A percentile compares a stretch with the other conserved stretches of the same genome.
Evolutionary conservation across 2,888 invertebrate genomes (phyloP).

Genomic region (Tenodera sinensis): DNA sequence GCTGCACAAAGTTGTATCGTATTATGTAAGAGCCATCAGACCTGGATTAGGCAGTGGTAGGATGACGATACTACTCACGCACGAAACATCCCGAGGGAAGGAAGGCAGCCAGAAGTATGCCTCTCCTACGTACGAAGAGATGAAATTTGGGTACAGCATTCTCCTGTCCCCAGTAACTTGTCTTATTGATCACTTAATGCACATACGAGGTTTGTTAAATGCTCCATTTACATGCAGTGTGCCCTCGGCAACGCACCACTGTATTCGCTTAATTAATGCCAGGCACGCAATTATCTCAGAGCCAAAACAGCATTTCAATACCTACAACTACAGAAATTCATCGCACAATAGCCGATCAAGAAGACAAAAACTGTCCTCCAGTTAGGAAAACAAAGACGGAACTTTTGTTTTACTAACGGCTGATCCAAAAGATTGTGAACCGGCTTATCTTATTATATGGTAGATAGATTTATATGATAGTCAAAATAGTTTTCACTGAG

Average conservation of each 20-base stretch:
- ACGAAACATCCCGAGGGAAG: background rate
- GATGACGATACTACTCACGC: background rate
- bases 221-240: constrained; percentile 25
- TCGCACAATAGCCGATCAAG: background rate
- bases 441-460: too few relatives aligned
- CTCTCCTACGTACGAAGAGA: background rate
- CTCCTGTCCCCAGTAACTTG: constrained; percentile 14
- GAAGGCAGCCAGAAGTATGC: background rate
- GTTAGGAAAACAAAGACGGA: too few relatives aligned
- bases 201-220: constrained; percentile 29
- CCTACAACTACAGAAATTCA: background rate
- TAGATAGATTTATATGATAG: too few relatives aligned
- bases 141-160: background rate
- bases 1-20: too few relatives aligned
- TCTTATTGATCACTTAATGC: constrained; percentile 27
- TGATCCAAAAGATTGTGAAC: too few relatives aligned
- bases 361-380: too few relatives aligned
- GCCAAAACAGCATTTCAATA: background rate
- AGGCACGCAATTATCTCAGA: background rate
- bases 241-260: background rate
- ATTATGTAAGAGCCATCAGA: too few relatives aligned
- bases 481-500: too few relatives aligned
- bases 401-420: too few relatives aligned
- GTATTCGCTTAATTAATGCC: constrained; percentile 1
- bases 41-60: background rate